A percentile compares a stretch with the other conserved stretches of the same genome.
These are phyloP conservation scores for Trachops cirrhosus DNA, from an alignment of 2,797 vertebrate species.

Conservation along the genomic window DNA sequence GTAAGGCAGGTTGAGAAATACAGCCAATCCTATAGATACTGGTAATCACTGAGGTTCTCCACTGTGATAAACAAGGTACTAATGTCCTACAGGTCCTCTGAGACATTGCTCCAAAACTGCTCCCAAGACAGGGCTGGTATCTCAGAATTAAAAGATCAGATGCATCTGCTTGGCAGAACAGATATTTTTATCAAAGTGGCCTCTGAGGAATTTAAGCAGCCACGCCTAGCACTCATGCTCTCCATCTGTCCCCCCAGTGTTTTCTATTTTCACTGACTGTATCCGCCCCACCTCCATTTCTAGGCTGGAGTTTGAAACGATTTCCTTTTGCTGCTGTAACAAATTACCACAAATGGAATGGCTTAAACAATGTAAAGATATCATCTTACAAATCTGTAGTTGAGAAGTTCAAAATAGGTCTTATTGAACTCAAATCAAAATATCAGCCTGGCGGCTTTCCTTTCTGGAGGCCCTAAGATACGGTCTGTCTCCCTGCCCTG, in stretches of 20 bases:
- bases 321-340: neutral
- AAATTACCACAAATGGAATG: neutral
- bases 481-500: neutral
- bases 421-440: neutral
- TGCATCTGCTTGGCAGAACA: neutral
- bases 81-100: neutral
- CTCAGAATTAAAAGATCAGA: slow-evolving; percentile 13
- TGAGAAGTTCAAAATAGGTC: neutral
- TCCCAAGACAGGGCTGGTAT: neutral
- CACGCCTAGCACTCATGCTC: neutral
- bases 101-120: neutral
- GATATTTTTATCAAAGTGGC: neutral
- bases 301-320: neutral
- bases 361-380: neutral
- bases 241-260: neutral
- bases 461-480: neutral
- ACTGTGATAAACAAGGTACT: neutral
- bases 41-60: neutral
- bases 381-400: neutral
- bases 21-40: neutral
- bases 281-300: neutral
- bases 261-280: neutral
- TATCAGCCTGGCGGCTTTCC: neutral
- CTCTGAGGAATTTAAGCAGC: neutral
- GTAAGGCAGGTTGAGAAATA: neutral